These are phyloP conservation scores for Alectura lathami DNA, from an alignment of 2,113 vertebrate genomes.

Conservation along the genomic window DNA sequence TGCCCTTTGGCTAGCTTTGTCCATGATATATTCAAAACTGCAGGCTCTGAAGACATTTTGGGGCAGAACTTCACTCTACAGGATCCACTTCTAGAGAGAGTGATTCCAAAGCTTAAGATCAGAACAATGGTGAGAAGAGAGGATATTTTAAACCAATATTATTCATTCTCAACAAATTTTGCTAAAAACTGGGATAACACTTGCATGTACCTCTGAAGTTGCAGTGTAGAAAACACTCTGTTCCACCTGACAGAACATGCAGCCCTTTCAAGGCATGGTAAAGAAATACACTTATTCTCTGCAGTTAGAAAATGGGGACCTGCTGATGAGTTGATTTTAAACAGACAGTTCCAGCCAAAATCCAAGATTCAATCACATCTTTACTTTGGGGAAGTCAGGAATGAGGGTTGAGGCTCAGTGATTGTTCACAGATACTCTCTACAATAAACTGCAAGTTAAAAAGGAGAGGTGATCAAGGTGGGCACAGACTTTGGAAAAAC, in stretches of 20 bases:
- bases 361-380: background rate
- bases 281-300: background rate
- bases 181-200: background rate
- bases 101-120: background rate
- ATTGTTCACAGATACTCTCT: background rate
- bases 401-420: background rate
- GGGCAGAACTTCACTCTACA: background rate
- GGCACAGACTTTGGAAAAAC: background rate
- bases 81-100: background rate
- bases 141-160: background rate
- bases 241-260: background rate
- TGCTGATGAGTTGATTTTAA: constrained; percentile 20
- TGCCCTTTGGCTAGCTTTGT: background rate
- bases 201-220: background rate
- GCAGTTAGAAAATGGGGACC: background rate
- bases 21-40: background rate
- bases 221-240: background rate
- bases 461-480: background rate
- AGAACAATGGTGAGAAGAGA: background rate
- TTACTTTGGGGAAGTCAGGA: background rate
- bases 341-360: background rate
- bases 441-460: background rate
- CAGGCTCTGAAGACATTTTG: background rate
- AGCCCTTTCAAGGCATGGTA: background rate
- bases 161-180: background rate